These are phyloP conservation scores for Catharus fuscescens DNA, from an alignment of 2,113 vertebrate genomes.

Conservation along the genomic window DNA sequence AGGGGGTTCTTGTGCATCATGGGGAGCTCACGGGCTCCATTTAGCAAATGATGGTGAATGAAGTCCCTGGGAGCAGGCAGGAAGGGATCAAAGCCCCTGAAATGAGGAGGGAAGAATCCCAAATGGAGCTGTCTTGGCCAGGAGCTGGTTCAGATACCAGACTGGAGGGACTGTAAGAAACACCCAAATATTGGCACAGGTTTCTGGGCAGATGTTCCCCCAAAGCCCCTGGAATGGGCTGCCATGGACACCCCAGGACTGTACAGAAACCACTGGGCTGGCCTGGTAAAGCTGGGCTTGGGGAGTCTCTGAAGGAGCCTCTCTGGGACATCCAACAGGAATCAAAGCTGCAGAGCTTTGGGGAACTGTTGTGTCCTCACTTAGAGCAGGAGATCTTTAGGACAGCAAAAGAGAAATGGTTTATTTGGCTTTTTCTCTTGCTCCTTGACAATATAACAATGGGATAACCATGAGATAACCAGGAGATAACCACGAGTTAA, in stretches of 20 bases:
- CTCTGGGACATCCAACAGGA: not conserved
- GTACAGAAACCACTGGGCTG: not conserved
- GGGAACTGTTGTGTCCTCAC: not conserved
- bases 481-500: not conserved
- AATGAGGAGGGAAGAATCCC: not conserved
- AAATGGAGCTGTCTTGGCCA: not conserved
- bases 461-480: not conserved
- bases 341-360: not conserved
- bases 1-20: rapidly evolving
- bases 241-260: not conserved
- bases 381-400: not conserved
- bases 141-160: not conserved
- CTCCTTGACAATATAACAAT: not conserved
- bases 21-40: not conserved
- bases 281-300: not conserved
- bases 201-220: not conserved
- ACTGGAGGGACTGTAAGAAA: not conserved
- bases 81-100: not conserved
- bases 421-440: not conserved
- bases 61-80: not conserved
- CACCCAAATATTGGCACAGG: not conserved
- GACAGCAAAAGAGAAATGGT: not conserved
- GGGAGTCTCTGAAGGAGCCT: not conserved
- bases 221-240: not conserved
- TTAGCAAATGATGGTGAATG: not conserved